phyloP scores from a whole-genome alignment of 2,797 vertebrate genomes.

The Crenuchus spilurus region DNA sequence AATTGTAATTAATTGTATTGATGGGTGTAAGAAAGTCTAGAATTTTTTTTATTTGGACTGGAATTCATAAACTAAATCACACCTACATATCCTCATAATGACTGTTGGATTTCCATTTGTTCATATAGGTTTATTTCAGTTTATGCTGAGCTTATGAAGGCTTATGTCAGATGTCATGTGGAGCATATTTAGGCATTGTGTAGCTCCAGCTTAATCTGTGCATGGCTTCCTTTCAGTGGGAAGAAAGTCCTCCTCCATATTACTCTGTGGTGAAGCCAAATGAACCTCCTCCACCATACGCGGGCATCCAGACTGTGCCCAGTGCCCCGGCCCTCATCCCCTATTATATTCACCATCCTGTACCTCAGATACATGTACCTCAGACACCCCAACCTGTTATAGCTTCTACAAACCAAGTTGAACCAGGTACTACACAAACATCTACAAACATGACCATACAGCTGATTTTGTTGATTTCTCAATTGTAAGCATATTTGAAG shows the following conservation, averaged over 20 bases:
- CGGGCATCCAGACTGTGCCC: background rate
- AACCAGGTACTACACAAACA: constrained; percentile 36
- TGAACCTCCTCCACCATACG: constrained; percentile 40
- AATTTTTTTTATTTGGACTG: no score
- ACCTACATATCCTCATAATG: no score
- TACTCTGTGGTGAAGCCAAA: constrained; percentile 33
- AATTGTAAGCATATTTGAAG: no score
- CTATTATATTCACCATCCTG: constrained; percentile 40
- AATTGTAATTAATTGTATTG: no score
- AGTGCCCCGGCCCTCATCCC: constrained; percentile 18
- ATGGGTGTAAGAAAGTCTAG: no score
- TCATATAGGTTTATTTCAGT: no score
- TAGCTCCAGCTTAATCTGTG: background rate
- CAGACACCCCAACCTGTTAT: background rate
- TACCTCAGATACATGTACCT: constrained; percentile 13
- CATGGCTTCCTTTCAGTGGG: constrained; percentile 28
- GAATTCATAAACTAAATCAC: no score
- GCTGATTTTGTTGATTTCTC: no score
- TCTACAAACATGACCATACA: background rate
- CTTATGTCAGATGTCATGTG: no score
- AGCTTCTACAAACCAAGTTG: background rate
- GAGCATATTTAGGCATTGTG: background rate
- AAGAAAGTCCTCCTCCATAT: constrained; percentile 52
- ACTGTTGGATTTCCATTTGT: no score
- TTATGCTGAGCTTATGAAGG: no score